phyloP scores from a whole-genome alignment of 2,888 invertebrate species.

The Brachyptera risi region DNA sequence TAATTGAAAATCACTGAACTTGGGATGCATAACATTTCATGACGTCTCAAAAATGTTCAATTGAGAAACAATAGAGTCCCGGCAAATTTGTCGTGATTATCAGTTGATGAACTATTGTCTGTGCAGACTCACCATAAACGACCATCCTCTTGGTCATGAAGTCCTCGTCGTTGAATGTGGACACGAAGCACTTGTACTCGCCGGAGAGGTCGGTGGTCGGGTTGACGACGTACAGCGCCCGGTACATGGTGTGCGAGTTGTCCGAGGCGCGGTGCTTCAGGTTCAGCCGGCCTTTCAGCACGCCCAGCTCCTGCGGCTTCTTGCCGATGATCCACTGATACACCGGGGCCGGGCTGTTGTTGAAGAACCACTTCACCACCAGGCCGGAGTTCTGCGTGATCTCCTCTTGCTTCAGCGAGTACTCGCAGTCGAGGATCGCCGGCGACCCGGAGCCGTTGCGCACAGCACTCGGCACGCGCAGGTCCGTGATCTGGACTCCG shows the following conservation, averaged over 20 bases:
- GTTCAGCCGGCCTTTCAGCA: conserved; percentile 55
- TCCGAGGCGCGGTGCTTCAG: conserved; percentile 59
- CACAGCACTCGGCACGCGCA: conserved; percentile 57
- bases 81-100: too few species aligned
- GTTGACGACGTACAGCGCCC: conserved; percentile 64
- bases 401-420: conserved; percentile 55
- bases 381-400: conserved; percentile 52
- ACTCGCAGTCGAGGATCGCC: conserved; percentile 68
- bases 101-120: too few species aligned
- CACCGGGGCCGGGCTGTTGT: conserved; percentile 60
- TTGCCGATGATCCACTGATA: conserved; percentile 77
- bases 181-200: conserved; percentile 68
- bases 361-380: conserved; percentile 73
- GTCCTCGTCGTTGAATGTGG: conserved; percentile 64
- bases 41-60: too few species aligned
- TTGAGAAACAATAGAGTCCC: too few species aligned
- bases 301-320: conserved; percentile 60
- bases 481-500: conserved; percentile 56
- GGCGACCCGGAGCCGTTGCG: conserved; percentile 55
- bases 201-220: conserved; percentile 68
- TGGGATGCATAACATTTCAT: too few species aligned
- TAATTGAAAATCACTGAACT: too few species aligned
- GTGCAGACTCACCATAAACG: conserved; percentile 64
- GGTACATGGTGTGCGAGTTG: conserved; percentile 63
- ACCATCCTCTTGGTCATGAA: conserved; percentile 60